phyloP scores from a whole-genome alignment of 2,888 invertebrate species.

The Caenorhabditis virilis region DNA sequence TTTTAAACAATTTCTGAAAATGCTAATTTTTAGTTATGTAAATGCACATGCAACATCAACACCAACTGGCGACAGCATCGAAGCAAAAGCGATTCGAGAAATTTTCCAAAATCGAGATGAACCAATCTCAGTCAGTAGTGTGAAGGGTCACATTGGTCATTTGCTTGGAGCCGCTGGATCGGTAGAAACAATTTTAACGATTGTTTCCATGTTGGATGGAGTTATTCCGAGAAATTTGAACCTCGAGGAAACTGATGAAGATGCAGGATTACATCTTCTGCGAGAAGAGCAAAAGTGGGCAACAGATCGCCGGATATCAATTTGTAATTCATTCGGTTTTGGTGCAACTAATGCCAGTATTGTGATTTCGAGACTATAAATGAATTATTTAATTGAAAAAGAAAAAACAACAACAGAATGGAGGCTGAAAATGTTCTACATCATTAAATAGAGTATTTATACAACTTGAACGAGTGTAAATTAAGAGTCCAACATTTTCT shows the following conservation, averaged over 20 bases:
- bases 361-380: not conserved
- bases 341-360: conserved; percentile 89
- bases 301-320: conserved; percentile 71
- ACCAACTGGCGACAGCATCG: conserved; percentile 81
- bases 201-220: conserved; percentile 80
- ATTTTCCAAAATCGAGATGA: conserved; percentile 24
- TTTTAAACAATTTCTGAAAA: not conserved
- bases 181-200: conserved; percentile 85
- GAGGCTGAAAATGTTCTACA: no score
- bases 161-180: conserved; percentile 94
- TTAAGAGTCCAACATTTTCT: no score
- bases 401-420: not conserved
- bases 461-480: no score
- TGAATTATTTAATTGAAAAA: no score
- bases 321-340: conserved; percentile 98
- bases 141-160: conserved; percentile 85
- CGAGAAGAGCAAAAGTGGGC: conserved; percentile 75
- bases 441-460: no score
- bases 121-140: conserved; percentile 45
- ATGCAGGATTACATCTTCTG: conserved; percentile 76
- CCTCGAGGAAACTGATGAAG: conserved; percentile 75
- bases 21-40: conserved; percentile 74
- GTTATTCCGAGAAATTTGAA: conserved; percentile 87
- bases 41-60: conserved; percentile 99
- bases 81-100: conserved; percentile 47